Percentiles rank a stretch among this genome's conserved stretches.
Evolutionary conservation across 2,113 vertebrate genomes (phyloP).

Genomic region (Apteryx mantelli): DNA sequence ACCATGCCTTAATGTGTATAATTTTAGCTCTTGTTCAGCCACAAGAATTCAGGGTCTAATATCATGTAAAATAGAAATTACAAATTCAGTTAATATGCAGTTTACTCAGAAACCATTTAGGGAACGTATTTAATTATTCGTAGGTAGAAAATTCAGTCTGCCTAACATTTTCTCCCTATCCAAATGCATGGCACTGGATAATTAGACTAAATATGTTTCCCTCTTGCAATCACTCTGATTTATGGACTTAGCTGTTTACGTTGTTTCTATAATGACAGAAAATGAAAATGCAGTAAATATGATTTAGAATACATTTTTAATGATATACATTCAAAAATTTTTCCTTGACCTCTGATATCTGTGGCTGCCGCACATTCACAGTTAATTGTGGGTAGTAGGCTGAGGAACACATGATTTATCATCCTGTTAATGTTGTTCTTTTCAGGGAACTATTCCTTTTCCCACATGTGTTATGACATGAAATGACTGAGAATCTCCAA

Average conservation of each 20-base stretch:
- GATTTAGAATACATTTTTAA: neutral
- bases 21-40: neutral
- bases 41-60: neutral
- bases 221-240: neutral
- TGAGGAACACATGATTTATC: neutral
- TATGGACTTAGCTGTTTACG: neutral
- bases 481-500: neutral
- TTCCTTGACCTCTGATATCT: neutral
- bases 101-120: neutral
- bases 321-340: neutral
- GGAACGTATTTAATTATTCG: neutral
- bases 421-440: neutral
- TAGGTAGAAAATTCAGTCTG: neutral
- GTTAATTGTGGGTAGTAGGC: accelerated
- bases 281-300: neutral
- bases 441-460: neutral
- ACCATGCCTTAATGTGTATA: neutral
- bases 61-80: neutral
- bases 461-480: neutral
- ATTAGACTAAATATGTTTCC: neutral
- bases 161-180: neutral
- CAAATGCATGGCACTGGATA: neutral
- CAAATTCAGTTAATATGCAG: neutral
- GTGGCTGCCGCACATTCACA: neutral
- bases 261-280: neutral